Conservation (phyloP, 2,888 invertebrate species). For the Hoplodrina ambigua region DNA sequence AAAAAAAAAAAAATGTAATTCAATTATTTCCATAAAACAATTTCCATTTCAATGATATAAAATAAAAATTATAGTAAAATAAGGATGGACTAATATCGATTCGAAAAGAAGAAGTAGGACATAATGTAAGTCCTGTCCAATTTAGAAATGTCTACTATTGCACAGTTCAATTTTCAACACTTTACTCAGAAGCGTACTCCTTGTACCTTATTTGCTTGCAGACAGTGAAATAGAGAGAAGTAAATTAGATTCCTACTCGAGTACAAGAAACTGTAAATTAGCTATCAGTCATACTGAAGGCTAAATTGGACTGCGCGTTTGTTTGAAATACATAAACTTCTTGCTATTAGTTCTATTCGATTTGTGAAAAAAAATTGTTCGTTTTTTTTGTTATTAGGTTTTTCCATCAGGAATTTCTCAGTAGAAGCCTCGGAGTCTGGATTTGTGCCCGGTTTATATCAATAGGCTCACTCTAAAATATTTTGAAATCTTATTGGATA, state of each 20-base stretch:
- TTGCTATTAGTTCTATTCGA: background rate
- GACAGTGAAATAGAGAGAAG: slow-evolving; percentile 22
- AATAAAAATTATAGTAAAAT: too few species aligned
- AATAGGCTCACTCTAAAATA: too few species aligned
- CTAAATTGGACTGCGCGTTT: slow-evolving; percentile 42
- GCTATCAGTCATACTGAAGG: slow-evolving; percentile 37
- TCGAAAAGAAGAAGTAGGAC: background rate
- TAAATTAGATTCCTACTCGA: slow-evolving; percentile 53
- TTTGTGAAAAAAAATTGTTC: background rate
- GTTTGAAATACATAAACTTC: slow-evolving; percentile 10
- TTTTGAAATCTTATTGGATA: too few species aligned
- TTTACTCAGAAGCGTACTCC: slow-evolving; percentile 12
- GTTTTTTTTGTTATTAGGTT: too few species aligned
- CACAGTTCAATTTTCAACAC: slow-evolving; percentile 8
- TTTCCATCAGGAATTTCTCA: too few species aligned
- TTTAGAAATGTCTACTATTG: background rate
- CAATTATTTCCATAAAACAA: too few species aligned
- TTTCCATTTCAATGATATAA: too few species aligned
- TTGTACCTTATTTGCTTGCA: slow-evolving; percentile 9
- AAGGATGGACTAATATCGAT: too few species aligned
- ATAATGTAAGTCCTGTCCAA: background rate
- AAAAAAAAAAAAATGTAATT: too few species aligned
- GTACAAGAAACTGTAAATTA: slow-evolving; percentile 48
- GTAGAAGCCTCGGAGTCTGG: too few species aligned
- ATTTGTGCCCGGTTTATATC: too few species aligned